Evolutionary conservation across 2,888 invertebrate genomes (phyloP).

Genomic region (Eristalis pertinax): DNA sequence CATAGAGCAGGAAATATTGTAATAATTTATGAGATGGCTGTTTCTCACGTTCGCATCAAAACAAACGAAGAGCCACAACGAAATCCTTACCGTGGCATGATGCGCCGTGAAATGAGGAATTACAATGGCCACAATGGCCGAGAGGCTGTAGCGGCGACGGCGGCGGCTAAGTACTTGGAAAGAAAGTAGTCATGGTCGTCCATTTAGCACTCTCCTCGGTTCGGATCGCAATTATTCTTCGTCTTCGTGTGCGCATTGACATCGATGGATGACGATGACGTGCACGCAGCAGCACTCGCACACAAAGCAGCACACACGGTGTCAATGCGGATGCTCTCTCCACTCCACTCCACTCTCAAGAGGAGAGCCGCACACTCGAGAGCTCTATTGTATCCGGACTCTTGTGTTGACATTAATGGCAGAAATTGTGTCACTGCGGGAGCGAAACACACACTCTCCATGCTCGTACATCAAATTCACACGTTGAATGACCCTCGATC

Average conservation of each 20-base stretch:
- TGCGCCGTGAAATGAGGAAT: conserved; percentile 55
- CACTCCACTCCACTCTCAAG: neutral
- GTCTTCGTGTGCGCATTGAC: conserved; percentile 29
- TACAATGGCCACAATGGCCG: conserved; percentile 24
- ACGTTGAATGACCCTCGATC: conserved; percentile 25
- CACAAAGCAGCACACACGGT: conserved; percentile 16
- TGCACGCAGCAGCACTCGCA: conserved; percentile 28
- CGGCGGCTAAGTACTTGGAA: conserved; percentile 6
- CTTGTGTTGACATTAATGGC: conserved; percentile 67
- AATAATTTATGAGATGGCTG: conserved; percentile 67
- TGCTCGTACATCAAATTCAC: conserved; percentile 47
- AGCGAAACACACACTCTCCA: conserved; percentile 41
- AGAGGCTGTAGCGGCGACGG: neutral
- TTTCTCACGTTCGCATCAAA: conserved; percentile 70
- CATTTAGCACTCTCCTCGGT: conserved; percentile 42
- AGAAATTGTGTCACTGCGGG: conserved; percentile 67
- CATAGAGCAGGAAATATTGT: conserved; percentile 54
- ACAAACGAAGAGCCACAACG: neutral
- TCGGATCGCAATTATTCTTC: conserved; percentile 43
- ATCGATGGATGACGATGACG: conserved; percentile 38
- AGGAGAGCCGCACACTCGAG: conserved; percentile 46
- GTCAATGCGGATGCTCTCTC: neutral
- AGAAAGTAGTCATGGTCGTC: conserved; percentile 30
- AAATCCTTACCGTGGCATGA: conserved; percentile 50
- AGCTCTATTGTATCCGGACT: conserved; percentile 40